Base-by-base conservation (phyloP, 2,113 vertebrate genomes). In the Ophiodon elongatus region DNA sequence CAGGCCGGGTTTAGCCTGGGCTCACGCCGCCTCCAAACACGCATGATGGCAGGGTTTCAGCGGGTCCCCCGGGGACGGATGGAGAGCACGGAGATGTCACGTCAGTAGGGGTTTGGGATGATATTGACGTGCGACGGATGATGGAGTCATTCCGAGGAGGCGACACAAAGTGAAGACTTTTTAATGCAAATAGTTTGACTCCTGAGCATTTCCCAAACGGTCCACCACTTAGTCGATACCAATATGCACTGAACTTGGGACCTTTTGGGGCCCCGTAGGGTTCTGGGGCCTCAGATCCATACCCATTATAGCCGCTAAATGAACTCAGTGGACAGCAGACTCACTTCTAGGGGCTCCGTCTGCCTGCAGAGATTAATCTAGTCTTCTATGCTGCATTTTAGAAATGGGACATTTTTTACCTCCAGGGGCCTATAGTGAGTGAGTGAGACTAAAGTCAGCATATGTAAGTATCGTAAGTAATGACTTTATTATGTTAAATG, bases 31-130 rank as follows among this genome's bases (percentile, higher is more conserved):
- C 52, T 74, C 45, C 72, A 68, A 65, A 52, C 60, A 68, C 43
- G 2, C 37, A 41, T 1, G 17, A 60, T 87, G 79, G 66, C 79
- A 47, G 4, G 17, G 64, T 35, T 73, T 56, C 80, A 74, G 62
- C 59, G 64, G 76, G 82, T 70, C 76, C 80, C 78, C 69, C 2
- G 17, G 82, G 89, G 77, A 64, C 4, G n/a, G 54, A 76, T 21
- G 83, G 79, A 60, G 81, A 83, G 54, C 80, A 78, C 1, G 45
- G 80, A 19, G 47, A 64, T 29, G 86, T 67, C 84, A 79, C 23
- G 60, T 88, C 83, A 87, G 33, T 56, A 72, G n/a, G 69, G 72
- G 41, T 80, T 76, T 60, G 71, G 25, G 39, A 4, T 41, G 9
- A 59, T 11, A 13, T 29, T 29, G 59, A 66, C 10, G 6, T 31